These are phyloP conservation scores for Hiodon tergisus DNA, from an alignment of 2,113 vertebrate genomes.

Conservation along the genomic window DNA sequence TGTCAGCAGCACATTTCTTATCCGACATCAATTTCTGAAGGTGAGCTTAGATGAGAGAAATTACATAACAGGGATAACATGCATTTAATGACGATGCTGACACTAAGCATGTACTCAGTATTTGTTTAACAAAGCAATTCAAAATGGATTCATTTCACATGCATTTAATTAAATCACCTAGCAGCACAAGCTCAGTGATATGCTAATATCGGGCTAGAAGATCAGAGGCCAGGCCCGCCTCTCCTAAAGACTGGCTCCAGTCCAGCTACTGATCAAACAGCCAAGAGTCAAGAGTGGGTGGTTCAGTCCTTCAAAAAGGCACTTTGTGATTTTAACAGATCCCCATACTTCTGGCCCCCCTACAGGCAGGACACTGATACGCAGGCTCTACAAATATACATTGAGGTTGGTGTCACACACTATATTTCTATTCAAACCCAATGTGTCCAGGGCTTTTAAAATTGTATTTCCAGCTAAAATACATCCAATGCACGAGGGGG, in stretches of 20 bases:
- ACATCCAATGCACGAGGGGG: neutral
- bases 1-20: constrained; percentile 88
- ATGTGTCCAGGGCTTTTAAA: neutral
- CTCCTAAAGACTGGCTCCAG: constrained; percentile 12
- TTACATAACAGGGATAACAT: neutral
- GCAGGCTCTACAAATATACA: neutral
- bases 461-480: neutral
- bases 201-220: no score
- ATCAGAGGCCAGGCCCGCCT: neutral
- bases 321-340: constrained; percentile 42
- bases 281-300: neutral
- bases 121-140: no score
- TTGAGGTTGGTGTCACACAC: neutral
- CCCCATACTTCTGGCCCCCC: constrained; percentile 28
- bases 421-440: neutral
- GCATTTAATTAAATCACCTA: no score
- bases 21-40: constrained; percentile 96
- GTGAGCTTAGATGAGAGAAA: constrained; percentile 65
- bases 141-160: no score
- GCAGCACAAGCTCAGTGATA: no score
- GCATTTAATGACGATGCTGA: neutral
- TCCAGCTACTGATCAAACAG: constrained; percentile 10
- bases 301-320: constrained; percentile 24
- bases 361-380: constrained; percentile 29
- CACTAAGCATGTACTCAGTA: neutral